Conservation (phyloP, 2,113 vertebrate species). For the Dendrocopos noguchii region DNA sequence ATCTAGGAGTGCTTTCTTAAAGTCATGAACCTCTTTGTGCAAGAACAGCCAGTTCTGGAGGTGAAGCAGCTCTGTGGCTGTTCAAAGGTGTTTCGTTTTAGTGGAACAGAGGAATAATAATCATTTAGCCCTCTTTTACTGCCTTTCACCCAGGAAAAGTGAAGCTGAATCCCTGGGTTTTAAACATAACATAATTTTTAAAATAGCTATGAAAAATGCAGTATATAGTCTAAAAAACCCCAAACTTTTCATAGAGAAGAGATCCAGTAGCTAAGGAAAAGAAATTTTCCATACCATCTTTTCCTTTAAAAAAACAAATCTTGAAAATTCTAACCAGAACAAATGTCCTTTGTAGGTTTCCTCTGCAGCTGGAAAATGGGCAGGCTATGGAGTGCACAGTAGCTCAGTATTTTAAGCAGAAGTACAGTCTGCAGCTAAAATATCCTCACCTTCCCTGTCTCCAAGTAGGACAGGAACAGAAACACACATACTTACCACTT, state of each 20-base stretch:
- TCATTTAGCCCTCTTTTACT: neutral
- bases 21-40: neutral
- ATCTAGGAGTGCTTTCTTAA: too few species aligned
- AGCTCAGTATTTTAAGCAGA: constrained; percentile 99
- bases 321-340: constrained; percentile 20
- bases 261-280: neutral
- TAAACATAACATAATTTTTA: neutral
- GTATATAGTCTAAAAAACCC: neutral
- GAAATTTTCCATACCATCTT: neutral
- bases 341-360: constrained; percentile 84
- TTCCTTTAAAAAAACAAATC: neutral
- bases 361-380: constrained; percentile 97
- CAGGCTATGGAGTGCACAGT: constrained; percentile 99
- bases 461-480: constrained; percentile 98
- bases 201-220: neutral
- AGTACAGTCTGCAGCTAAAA: constrained; percentile 97
- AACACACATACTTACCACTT: constrained; percentile 96
- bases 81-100: neutral
- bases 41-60: neutral
- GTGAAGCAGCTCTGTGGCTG: neutral
- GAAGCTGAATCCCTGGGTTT: neutral
- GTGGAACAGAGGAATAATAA: neutral
- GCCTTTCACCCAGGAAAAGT: neutral
- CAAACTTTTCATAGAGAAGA: neutral
- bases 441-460: constrained; percentile 97